Percentiles rank a stretch among this genome's conserved stretches.
Conservation (phyloP, 2,113 vertebrate genomes). For the Asarcornis scutulata region DNA sequence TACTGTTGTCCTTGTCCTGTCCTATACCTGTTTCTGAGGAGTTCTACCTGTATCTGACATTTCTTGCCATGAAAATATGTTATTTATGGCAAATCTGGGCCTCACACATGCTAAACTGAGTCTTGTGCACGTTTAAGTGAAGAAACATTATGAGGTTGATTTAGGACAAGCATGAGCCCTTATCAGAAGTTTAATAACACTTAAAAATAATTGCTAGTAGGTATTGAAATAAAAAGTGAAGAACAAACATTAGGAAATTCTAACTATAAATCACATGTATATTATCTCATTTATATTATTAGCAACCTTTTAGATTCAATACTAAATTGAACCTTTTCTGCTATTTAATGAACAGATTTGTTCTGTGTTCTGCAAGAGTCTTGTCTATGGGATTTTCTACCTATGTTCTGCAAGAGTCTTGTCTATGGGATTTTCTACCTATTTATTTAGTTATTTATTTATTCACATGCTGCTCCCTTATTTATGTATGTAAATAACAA, state of each 20-base stretch:
- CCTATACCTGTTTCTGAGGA: neutral
- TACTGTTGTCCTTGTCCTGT: neutral
- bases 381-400: neutral
- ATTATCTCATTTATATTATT: neutral
- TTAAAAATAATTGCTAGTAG: neutral
- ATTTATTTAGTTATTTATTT: fast-evolving
- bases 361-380: neutral
- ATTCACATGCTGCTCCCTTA: fast-evolving
- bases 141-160: neutral
- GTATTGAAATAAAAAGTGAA: conserved; percentile 9
- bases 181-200: neutral
- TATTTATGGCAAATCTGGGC: neutral
- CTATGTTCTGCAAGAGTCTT: neutral
- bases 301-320: neutral
- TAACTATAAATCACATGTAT: neutral
- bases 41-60: neutral
- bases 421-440: neutral
- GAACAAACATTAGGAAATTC: neutral
- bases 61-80: neutral
- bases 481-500: neutral
- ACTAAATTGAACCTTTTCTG: neutral
- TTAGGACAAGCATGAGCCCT: neutral
- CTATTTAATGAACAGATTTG: neutral
- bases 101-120: neutral
- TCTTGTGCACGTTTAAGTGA: neutral